Base-by-base conservation (phyloP, 64 coral and sea anemone species). In the Actinia tenebrosa region DNA sequence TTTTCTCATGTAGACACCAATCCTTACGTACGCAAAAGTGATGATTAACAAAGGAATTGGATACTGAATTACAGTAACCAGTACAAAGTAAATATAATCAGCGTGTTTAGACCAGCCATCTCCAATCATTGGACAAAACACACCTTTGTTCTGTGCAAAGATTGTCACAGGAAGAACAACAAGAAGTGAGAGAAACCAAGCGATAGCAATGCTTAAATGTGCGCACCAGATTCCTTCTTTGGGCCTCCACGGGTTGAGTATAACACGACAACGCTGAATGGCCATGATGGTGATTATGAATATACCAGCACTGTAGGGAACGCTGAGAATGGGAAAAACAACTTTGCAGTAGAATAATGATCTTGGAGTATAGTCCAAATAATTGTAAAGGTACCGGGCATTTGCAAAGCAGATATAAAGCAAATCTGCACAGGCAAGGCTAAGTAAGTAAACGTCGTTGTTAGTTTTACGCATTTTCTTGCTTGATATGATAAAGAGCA, bases 261-360 rank as follows among this genome's bases (percentile, higher is more conserved):
- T 83, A 44, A 83, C 80, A 0, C 54, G 80, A 58, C 80, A 83
- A 9, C 80, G 17, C 45, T 83, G 80, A 4, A 83, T 83, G 10
- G 80, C 80, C 80, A 83, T 83, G 16, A 43, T 6, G 20, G 54
- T 58, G 80, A 83, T 83, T 20, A 18, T 83, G 45, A 83, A 83
- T 83, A 83, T 83, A 13, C 80, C 80, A 13, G 45, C 80, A 10
- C 4, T 83, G 15, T 53, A 83, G 1, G 44, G 44, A 22, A 83
- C 16, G 17, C 7, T 53, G 3, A 53, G 3, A 53, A 4, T 10
- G 20, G 80, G 80, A 14, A 83, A 58, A 53, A 83, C 13, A 11
- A 43, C 54, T 58, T 83, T 83, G 80, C 80, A 83, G 80, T 11
- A 52, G 16, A 83, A 53, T 18, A 83, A 16, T 0, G 45, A 58